Percentiles rank a stretch among this genome's conserved stretches.
Conservation (phyloP, 1,140 invertebrate genomes). For the Globodera ellingtonae region DNA sequence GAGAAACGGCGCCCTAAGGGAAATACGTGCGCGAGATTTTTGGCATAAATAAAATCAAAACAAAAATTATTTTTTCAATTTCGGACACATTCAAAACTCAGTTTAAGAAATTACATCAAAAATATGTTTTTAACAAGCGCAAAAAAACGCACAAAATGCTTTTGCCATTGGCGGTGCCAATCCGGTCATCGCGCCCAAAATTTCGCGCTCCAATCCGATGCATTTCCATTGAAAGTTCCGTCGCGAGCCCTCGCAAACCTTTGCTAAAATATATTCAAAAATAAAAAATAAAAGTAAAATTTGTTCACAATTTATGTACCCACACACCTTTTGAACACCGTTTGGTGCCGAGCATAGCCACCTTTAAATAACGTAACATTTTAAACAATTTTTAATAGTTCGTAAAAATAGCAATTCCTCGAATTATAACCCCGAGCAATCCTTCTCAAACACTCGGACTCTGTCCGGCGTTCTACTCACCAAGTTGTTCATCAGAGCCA, state of each 20-base stretch:
- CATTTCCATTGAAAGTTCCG: constrained; percentile 54
- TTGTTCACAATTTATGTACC: background rate
- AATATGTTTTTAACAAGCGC: background rate
- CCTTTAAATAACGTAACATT: constrained; percentile 66
- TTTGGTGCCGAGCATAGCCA: constrained; percentile 77
- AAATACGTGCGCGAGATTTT: background rate
- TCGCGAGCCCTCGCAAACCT: constrained; percentile 37
- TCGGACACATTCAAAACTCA: no score
- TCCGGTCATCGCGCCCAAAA: constrained; percentile 88
- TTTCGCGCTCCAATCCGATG: constrained; percentile 72
- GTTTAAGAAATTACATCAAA: no score
- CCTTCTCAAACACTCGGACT: no score
- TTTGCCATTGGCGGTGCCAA: constrained; percentile 71
- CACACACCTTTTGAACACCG: constrained; percentile 34
- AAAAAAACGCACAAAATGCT: constrained; percentile 43
- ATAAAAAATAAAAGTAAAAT: background rate
- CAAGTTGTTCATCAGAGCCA: constrained; percentile 92
- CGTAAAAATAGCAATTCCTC: no score
- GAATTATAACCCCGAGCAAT: no score
- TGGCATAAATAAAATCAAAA: background rate
- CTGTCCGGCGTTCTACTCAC: background rate
- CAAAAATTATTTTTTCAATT: background rate
- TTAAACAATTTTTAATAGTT: no score
- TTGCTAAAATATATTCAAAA: constrained; percentile 5
- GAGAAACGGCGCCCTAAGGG: constrained; percentile 81